Base-by-base conservation (phyloP, 2,888 invertebrate species). In the Thysanoteuthis rhombus region DNA sequence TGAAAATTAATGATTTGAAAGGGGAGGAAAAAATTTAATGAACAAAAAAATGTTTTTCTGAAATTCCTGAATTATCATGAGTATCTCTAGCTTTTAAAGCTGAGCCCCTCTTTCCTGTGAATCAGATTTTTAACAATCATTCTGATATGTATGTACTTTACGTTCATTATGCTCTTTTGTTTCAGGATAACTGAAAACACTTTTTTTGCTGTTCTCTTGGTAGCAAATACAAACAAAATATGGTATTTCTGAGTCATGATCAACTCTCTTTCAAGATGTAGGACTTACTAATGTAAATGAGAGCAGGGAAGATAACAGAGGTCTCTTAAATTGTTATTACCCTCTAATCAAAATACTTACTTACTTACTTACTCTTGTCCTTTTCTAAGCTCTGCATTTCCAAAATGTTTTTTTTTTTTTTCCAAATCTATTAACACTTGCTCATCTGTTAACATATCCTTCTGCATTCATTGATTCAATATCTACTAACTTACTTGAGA, bases 131-230 rank as follows among this genome's bases (percentile, higher is more conserved):
- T 58, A 58, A 28, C 8, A 28, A 58, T 58, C 58, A 28, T 58
- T 42, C 42, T 42, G 42, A 8, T 28, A 58, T 32, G n/a, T 58
- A 58, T 58, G 58, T 58, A 8, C 52, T 52, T 28, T 52, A 25
- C 28, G 58, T 58, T 58, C 58, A 58, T 28, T 58, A 25, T 58
- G 58, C 58, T 58, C 42, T 90, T 90, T 90, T 38, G 25, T 90
- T 90, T 38, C 90, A 90, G 90, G 90, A 4, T 90, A 90, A 39
- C 39, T 90, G 90, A 90, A 90, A 90, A 90, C 36, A 40, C n/a
- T n/a, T 39, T 39, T 90, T 39, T 90, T 90, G 8, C 36, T 90
- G 90, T 90, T 36, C 28, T 90, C 39, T 90, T 90, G 58, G 58
- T 58, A 39, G 39, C 42, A 40, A 25, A 90, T 25, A 39, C 19